phyloP scores from a whole-genome alignment of 2,113 vertebrate species.

The Mus spicilegus region DNA sequence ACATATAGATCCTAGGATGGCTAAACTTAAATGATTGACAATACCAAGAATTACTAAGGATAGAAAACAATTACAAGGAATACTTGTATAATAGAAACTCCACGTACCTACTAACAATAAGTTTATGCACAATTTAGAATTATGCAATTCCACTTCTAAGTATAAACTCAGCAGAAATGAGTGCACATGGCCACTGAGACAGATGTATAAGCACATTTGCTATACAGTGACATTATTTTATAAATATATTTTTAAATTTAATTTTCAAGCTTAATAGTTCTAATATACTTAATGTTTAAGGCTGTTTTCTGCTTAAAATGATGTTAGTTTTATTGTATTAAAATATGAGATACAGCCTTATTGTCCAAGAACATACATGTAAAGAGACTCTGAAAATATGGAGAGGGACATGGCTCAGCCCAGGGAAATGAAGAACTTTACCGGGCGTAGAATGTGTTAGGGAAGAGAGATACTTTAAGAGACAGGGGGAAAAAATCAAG shows the following conservation, averaged over 20 bases:
- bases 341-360: background rate
- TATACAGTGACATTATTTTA: slow-evolving; percentile 24
- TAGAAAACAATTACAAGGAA: slow-evolving; percentile 23
- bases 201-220: background rate
- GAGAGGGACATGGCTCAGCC: slow-evolving; percentile 26
- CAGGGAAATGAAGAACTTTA: background rate
- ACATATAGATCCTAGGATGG: background rate
- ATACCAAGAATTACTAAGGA: slow-evolving; percentile 26
- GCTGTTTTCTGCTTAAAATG: slow-evolving; percentile 38
- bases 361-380: background rate
- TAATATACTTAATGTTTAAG: slow-evolving; percentile 61
- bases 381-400: slow-evolving; percentile 23
- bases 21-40: slow-evolving; percentile 30
- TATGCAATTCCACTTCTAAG: background rate
- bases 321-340: slow-evolving; percentile 32
- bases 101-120: slow-evolving; percentile 6
- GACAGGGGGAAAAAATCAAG: slow-evolving; percentile 23
- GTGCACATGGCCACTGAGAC: background rate
- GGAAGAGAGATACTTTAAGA: slow-evolving; percentile 22
- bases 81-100: slow-evolving; percentile 11
- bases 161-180: slow-evolving; percentile 46
- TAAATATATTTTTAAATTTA: slow-evolving; percentile 47
- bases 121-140: slow-evolving; percentile 8
- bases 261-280: slow-evolving; percentile 14
- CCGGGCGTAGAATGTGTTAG: background rate